Evolutionary conservation across 2,888 invertebrate genomes (phyloP), one percentile per base, ranked within the genome.

Genomic region (Lasiommata megera): DNA sequence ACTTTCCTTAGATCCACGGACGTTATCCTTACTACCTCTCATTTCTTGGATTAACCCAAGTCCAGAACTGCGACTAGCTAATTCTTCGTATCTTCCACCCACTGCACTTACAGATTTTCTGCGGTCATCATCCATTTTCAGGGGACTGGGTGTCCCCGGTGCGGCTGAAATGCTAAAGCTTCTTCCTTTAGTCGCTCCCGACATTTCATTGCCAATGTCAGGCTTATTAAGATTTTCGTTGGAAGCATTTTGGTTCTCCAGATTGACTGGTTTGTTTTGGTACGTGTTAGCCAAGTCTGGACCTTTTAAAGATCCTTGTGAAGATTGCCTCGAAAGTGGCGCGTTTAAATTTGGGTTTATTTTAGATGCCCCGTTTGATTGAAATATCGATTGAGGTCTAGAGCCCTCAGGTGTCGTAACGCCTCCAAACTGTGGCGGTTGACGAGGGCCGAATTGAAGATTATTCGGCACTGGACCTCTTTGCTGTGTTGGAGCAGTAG

Each of bases 91-190:
- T 61, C 76, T 79, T 17, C 88, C 87, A 38, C 92, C 87, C 31
- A 92, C 79, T 52, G 89, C 81, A 67, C 90, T 92, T 11, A 91
- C 79, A 6, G 92, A 92, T 67, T 89, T 88, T 60, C 92, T 79
- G 50, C 92, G 79, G 70, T 92, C 92, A 65, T 92, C 93, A 63
- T 90, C 88, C 61, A 77, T 62, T 70, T 87, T 85, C 48, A 86
- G 73, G 29, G 86, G 84, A 65, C 86, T 87, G 40, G 87, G 84
- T 61, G 91, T 79, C 16, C 88, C 88, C 40, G 89, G 84, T 65
- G 91, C 90, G 29, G 91, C 91, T 56, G 91, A 86, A 65, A 92
- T 88, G 67, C 92, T 93, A 62, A 79, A 92, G 68, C 92, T 92
- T 72, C 92, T 85, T 29, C 87, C 88, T 77, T 92, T 92, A 64